phyloP scores from a whole-genome alignment of 2,888 invertebrate species.

The Aporophyla nigra region DNA sequence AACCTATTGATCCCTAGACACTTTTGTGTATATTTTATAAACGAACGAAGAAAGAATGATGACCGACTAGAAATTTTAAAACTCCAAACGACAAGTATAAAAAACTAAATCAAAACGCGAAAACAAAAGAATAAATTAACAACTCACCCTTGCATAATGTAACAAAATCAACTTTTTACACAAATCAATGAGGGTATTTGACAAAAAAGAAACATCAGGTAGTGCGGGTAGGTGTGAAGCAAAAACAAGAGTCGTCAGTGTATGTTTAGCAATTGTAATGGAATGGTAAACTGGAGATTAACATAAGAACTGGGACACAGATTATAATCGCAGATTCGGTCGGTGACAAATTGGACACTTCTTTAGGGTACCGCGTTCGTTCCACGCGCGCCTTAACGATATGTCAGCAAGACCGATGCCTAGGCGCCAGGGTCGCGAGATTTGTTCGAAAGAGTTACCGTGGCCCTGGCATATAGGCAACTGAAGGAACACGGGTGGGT shows the following conservation, averaged over 20 bases:
- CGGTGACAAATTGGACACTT: conserved; percentile 68
- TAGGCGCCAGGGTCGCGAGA: too few relatives aligned
- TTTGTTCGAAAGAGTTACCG: too few relatives aligned
- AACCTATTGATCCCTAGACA: too few relatives aligned
- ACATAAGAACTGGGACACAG: conserved; percentile 71
- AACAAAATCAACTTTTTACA: conserved; percentile 18
- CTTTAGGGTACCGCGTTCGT: conserved; percentile 61
- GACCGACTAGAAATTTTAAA: not conserved
- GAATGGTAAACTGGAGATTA: conserved; percentile 64
- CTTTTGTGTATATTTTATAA: too few relatives aligned
- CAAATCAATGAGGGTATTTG: conserved; percentile 14
- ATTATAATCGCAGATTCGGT: conserved; percentile 74
- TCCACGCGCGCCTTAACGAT: too few relatives aligned
- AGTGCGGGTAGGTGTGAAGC: conserved; percentile 33
- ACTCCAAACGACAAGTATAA: not conserved
- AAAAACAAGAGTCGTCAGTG: conserved; percentile 57
- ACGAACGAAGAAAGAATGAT: not conserved
- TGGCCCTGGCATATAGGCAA: too few relatives aligned
- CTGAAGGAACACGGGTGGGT: too few relatives aligned
- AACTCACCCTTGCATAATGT: conserved; percentile 35
- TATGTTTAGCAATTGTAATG: conserved; percentile 63
- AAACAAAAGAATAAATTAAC: conserved; percentile 37
- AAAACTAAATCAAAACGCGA: conserved; percentile 12
- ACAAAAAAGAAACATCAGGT: conserved; percentile 51
- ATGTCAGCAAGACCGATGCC: too few relatives aligned